Conservation (phyloP, 23 tunicate genomes). For the Diplosoma virens region DNA sequence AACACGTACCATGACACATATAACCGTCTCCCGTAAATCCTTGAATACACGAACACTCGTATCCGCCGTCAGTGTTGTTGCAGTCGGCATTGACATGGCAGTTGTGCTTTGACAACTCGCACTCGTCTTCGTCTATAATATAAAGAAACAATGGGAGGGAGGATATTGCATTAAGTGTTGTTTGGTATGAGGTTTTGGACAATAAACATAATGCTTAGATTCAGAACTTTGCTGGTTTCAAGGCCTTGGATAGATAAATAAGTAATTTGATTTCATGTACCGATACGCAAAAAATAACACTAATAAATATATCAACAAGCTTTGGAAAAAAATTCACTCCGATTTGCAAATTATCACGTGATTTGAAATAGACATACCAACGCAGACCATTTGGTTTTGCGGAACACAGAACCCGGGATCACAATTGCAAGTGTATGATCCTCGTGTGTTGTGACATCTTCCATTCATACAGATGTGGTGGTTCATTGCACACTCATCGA, state of each 20-base stretch:
- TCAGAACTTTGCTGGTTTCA: too few species aligned
- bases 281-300: too few species aligned
- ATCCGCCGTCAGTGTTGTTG: slow-evolving; percentile 82
- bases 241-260: too few species aligned
- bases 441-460: slow-evolving; percentile 89
- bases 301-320: too few species aligned
- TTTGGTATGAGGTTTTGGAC: too few species aligned
- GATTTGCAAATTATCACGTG: too few species aligned
- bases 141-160: neutral
- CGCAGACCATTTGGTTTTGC: slow-evolving; percentile 83
- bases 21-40: slow-evolving; percentile 82
- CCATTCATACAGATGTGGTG: slow-evolving; percentile 86
- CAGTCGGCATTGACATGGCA: slow-evolving; percentile 81
- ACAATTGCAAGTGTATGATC: slow-evolving; percentile 96
- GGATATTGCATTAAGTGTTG: too few species aligned
- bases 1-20: slow-evolving; percentile 78
- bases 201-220: too few species aligned
- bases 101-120: slow-evolving; percentile 72
- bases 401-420: slow-evolving; percentile 87
- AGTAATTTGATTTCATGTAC: too few species aligned
- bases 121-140: slow-evolving; percentile 68
- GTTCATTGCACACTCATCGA: slow-evolving; percentile 93
- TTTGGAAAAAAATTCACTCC: too few species aligned
- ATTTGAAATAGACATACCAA: slow-evolving; percentile 75
- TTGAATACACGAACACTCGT: slow-evolving; percentile 53